A percentile compares a stretch with the other conserved stretches of the same genome.
Evolutionary conservation across 2,113 vertebrate genomes (phyloP).

Genomic region (Sceloporus tristichus): DNA sequence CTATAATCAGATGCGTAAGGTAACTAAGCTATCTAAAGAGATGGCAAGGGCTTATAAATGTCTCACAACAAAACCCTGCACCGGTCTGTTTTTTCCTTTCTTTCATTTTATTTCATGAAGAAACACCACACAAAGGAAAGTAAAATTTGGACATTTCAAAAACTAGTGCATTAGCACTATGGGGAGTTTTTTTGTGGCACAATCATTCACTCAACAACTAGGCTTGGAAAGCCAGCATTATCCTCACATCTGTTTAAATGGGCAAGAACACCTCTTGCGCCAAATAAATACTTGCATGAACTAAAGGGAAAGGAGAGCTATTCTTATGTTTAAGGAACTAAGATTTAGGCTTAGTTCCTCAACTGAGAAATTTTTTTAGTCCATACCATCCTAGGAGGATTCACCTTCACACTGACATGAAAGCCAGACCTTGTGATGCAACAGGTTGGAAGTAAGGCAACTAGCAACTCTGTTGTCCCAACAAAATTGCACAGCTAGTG

Average conservation of each 20-base stretch:
- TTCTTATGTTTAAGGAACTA: not conserved
- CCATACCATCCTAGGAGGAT: no score
- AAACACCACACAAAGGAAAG: constrained; percentile 1
- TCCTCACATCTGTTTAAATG: not conserved
- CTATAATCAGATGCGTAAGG: constrained; percentile 55
- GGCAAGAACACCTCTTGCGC: not conserved
- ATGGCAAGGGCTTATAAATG: constrained; percentile 48
- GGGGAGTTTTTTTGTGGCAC: not conserved
- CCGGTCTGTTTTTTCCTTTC: constrained; percentile 21
- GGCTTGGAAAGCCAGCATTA: not conserved
- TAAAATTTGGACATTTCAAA: not conserved
- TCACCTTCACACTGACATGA: no score
- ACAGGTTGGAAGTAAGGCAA: no score
- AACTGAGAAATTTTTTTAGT: no score
- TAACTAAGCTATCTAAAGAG: constrained; percentile 42
- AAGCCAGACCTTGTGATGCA: no score
- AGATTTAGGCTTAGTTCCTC: not conserved
- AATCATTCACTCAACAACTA: not conserved
- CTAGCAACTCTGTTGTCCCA: no score
- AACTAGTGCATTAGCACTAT: not conserved
- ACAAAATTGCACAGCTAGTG: no score
- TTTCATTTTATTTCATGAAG: constrained; percentile 24
- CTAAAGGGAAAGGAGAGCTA: not conserved
- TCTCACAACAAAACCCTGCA: constrained; percentile 46
- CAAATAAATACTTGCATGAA: not conserved